Base-by-base conservation (phyloP, 2,113 vertebrate species). In the Illadopsis cleaveri region DNA sequence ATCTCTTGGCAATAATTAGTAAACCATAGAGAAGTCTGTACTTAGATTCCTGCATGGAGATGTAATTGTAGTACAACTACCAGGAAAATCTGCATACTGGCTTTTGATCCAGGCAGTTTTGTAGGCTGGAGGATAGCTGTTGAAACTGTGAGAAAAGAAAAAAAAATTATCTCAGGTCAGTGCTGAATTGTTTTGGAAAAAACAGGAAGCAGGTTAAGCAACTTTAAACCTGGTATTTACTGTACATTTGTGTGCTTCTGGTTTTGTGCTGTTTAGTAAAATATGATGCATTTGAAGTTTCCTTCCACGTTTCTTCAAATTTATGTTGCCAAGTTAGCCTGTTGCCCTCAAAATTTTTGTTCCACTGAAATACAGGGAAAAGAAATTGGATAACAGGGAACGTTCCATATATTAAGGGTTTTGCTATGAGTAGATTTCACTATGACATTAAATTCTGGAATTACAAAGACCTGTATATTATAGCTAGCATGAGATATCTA, bases 291-390 rank as follows among this genome's bases (percentile, higher is more conserved):
- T 86, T 97, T 97, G 92, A 93, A 95, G 31, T 82, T 97, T 77
- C 21, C 64, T 64, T 71, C 83, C 3, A 2, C 71, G 47, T 88
- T 95, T 97, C 88, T 93, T 97, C 81, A 90, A 94, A 89, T 84
- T 24, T 80, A 24, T 35, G n/a, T 73, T 96, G 89, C 61, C n/a
- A 79, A 88, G 44, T 86, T 81, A 77, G 22, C 48, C 47, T 57
- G 35, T 76, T 95, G 78, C 48, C 93, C 86, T 40, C 58, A 89
- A n/a, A 82, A 50, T 83, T 78, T 97, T 94, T 95, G n/a, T 97
- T 96, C 83, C 72, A 86, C 75, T 92, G 66, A 81, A 96, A 64
- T 76, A 95, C 80, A 96, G 76, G 89, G 76, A 93, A 82, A 96
- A 91, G 85, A 97, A 97, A 82, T 19, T 33, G 53, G 70, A 23